phyloP scores from a whole-genome alignment of 2,113 vertebrate species.

The Pollimyrus isidori region DNA sequence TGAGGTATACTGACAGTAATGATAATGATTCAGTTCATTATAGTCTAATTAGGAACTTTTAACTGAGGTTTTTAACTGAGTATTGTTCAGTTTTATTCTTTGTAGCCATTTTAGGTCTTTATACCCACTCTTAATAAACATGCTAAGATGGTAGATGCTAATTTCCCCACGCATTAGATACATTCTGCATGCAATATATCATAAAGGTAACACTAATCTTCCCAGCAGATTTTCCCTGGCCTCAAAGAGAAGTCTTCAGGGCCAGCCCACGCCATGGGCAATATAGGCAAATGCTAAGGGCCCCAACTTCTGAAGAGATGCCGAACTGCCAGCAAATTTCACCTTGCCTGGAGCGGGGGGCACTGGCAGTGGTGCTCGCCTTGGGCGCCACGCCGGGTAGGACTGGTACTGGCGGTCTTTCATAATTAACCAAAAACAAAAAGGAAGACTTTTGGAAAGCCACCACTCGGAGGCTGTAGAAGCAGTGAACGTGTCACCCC shows the following conservation, averaged over 20 bases:
- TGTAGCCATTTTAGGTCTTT: background rate
- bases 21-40: slow-evolving; percentile 4
- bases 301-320: too few relatives aligned
- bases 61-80: background rate
- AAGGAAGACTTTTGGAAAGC: background rate
- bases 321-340: too few relatives aligned
- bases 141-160: too few relatives aligned
- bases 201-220: background rate
- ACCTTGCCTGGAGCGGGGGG: too few relatives aligned
- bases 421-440: background rate
- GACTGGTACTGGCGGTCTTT: background rate
- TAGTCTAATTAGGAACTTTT: background rate
- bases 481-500: background rate
- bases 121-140: background rate
- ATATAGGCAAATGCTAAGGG: too few relatives aligned
- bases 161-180: too few relatives aligned
- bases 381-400: too few relatives aligned
- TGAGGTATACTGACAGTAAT: background rate
- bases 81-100: background rate
- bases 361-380: too few relatives aligned
- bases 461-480: background rate
- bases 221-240: background rate
- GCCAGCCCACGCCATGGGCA: too few relatives aligned
- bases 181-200: background rate
- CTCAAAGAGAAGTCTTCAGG: background rate